Base-by-base conservation (phyloP, 92 coral and sea anemone species). In the Meandrina meandrites region DNA sequence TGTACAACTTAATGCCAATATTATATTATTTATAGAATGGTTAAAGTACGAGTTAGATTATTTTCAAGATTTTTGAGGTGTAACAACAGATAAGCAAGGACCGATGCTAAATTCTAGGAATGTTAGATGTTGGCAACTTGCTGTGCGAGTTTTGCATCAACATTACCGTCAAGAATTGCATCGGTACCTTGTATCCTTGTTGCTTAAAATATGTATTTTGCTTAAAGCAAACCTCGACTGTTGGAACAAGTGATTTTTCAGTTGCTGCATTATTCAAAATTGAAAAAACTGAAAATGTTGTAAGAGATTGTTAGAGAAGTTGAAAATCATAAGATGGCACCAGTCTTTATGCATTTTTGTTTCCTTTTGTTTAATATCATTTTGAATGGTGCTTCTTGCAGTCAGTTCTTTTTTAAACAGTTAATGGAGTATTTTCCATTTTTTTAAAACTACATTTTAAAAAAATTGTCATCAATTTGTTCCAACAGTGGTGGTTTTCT, bases 21-120 rank as follows among this genome's bases (percentile, higher is more conserved):
- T 83, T 71, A 57, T 47, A 82, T 82, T 82, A 82, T 84, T 84
- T 84, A 84, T 74, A 84, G 69, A 24, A 74, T 73, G 68, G 80
- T 84, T 37, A n/a, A 84, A 36, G 73, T 75, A 37, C 62, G 32
- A 74, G 86, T 83, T 83, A 82, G 19, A 32, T 73, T 51, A 83
- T 50, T 72, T 72, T 72, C 78, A 83, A 50, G 42, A 57, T n/a
- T 22, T 64, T 31, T 74, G 48, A 35, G 80, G 74, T 31, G 79
- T 14, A 75, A 74, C 30, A 53, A 18, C 8, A 37, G 48, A 21
- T 37, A 37, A 35, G 51, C 51, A 13, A 37, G 78, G 0, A 37
- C 50, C 37, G 50, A 35, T 73, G 50, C 45, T 36, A 40, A 19
- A 73, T 73, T 73, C 78, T 35, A 7, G 30, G 34, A 84, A 57